These are phyloP conservation scores for Spinibarbus caldwelli DNA, from an alignment of 2,797 vertebrate species.

Conservation along the genomic window DNA sequence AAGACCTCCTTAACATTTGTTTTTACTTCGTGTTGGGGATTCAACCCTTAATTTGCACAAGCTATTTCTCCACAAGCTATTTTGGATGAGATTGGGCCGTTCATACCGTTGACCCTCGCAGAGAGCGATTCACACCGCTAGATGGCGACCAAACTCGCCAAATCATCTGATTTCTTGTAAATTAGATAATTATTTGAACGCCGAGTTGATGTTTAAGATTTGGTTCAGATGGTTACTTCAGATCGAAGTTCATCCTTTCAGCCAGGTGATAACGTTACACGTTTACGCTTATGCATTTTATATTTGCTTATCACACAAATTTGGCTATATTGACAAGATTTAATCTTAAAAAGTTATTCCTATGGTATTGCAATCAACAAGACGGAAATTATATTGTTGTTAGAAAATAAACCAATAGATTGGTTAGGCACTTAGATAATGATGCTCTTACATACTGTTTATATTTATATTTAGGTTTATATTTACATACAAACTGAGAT, in stretches of 20 bases:
- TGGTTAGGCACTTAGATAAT: background rate
- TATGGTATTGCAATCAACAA: background rate
- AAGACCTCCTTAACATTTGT: background rate
- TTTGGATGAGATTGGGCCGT: too few relatives aligned
- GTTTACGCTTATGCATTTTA: background rate
- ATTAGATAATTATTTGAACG: background rate
- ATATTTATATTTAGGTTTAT: background rate
- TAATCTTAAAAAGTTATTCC: background rate
- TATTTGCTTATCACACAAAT: background rate
- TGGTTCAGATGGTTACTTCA: background rate
- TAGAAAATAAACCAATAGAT: background rate
- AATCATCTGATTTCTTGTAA: background rate
- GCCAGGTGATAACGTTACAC: background rate
- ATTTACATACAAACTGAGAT: background rate
- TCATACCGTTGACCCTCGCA: background rate
- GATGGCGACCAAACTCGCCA: conserved; percentile 32
- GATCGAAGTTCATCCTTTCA: background rate
- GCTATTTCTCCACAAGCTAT: too few relatives aligned
- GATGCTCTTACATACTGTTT: background rate
- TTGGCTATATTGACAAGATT: background rate
- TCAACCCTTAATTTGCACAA: background rate
- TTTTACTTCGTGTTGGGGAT: background rate
- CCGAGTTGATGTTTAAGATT: background rate
- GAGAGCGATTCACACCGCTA: background rate
- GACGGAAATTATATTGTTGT: background rate